A percentile compares a stretch with the other conserved stretches of the same genome.
These are phyloP conservation scores for Sorex maritimensis DNA, from an alignment of 2,797 vertebrate species.

Conservation along the genomic window DNA sequence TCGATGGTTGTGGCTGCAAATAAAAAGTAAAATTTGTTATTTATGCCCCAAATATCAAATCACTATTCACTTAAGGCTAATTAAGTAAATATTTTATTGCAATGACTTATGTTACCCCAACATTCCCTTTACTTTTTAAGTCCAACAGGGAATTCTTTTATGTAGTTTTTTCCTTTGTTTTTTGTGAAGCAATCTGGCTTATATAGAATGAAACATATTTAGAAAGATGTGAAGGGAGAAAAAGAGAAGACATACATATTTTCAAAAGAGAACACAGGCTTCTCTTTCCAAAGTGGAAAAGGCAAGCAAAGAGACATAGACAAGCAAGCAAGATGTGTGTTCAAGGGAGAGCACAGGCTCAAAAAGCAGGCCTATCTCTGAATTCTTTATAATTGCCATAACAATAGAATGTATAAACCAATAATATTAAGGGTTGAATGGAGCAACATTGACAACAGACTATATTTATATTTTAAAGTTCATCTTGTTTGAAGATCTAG, in stretches of 20 bases:
- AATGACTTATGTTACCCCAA: not conserved
- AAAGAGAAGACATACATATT: too few species aligned
- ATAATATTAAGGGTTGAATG: not conserved
- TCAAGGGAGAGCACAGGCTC: too few species aligned
- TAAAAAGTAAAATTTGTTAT: too few species aligned
- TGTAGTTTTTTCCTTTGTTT: too few species aligned
- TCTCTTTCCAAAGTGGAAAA: too few species aligned
- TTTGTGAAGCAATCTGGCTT: too few species aligned
- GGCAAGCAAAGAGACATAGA: too few species aligned
- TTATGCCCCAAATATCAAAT: not conserved
- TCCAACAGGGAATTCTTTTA: not conserved
- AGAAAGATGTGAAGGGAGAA: too few species aligned
- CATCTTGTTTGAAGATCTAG: not conserved
- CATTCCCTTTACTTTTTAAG: not conserved
- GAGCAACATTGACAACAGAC: not conserved
- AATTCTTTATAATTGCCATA: not conserved
- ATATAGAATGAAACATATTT: too few species aligned
- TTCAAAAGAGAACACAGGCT: too few species aligned
- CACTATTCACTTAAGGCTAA: not conserved
- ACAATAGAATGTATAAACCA: not conserved
- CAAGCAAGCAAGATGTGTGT: too few species aligned
- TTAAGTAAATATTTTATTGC: constrained; percentile 20
- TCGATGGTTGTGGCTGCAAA: too few species aligned
- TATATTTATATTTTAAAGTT: not conserved
- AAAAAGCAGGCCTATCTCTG: not conserved